Base-by-base conservation (phyloP, 2,113 vertebrate species). In the Lasiurus cinereus region DNA sequence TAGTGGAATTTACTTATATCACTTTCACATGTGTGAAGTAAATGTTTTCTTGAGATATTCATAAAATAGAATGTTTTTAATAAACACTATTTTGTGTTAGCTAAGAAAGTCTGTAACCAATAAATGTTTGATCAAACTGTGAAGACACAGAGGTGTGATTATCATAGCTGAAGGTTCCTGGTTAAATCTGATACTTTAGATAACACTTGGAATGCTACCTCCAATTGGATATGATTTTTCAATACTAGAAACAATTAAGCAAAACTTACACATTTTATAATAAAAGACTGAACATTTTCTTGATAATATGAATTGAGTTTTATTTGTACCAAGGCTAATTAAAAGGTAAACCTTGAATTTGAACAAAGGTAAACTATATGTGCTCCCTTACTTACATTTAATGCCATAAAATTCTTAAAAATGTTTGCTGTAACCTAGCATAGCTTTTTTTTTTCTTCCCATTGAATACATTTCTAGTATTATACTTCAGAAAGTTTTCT, bases 401-500 rank as follows among this genome's bases (percentile, higher is more conserved):
- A 82, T 27, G 64, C 54, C 39, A 9, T 83, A 18, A 39, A 46
- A 18, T 29, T 84, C 64, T 79, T 36, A 82, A 70, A 83, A 8
- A 21, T 14, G 64, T 88, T 29, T 33, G 31, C 36, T 73, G 4
- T 56, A 31, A 79, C 39, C n/a, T 50, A 64, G 4, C 21, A n/a
- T 59, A 39, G 12, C 22, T 16, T 36, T 76, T 43, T 82, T 83
- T 43, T 59, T 48, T n/a, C 67, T 56, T 46, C 19, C 39, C 54
- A 22, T 48, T 76, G 66, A 67, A 18, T 88, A 48, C 10, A 67
- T 85, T 46, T 93, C 39, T 91, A 54, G 52, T 69, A 46, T 24
- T 95, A 18, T 48, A 50, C 73, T 88, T 94, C 91, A 66, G 27
- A 83, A 48, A 52, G 15, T 83, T 93, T 91, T 83, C 29, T 91